A percentile compares a stretch with the other conserved stretches of the same genome.
Conservation (phyloP, 2,888 invertebrate species). For the Priocnemis perturbator region DNA sequence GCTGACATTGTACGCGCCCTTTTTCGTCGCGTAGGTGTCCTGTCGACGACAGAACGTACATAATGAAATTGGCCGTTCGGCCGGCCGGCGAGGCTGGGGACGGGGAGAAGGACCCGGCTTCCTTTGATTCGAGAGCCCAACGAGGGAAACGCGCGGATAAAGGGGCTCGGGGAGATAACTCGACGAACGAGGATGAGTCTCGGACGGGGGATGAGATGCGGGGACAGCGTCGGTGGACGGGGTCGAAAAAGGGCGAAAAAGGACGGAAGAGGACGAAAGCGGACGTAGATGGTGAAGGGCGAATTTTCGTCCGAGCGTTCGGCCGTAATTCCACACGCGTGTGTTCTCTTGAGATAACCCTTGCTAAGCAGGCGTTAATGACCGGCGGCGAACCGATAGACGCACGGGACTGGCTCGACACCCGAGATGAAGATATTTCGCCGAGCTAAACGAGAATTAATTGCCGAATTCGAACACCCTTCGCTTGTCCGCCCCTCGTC, state of each 20-base stretch:
- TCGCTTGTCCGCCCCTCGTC: slow-evolving; percentile 10
- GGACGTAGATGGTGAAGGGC: too few relatives aligned
- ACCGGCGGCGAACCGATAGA: slow-evolving; percentile 5
- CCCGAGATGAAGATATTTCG: slow-evolving; percentile 12
- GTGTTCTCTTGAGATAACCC: slow-evolving; percentile 56
- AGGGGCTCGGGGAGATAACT: slow-evolving; percentile 50
- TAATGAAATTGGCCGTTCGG: slow-evolving; percentile 58
- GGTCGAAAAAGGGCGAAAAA: not conserved
- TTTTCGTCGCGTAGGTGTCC: slow-evolving; percentile 36
- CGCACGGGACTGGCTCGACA: not conserved
- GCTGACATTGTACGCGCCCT: not conserved
- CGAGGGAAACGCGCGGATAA: slow-evolving; percentile 47
- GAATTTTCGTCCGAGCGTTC: slow-evolving; percentile 15
- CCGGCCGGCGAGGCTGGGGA: slow-evolving; percentile 37
- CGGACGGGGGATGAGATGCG: slow-evolving; percentile 3
- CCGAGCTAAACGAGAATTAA: slow-evolving; percentile 30
- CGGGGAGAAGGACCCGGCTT: slow-evolving; percentile 21
- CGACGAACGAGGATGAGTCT: slow-evolving; percentile 39
- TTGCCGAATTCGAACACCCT: slow-evolving; percentile 33
- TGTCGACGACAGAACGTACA: slow-evolving; percentile 47
- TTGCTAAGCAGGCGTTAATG: slow-evolving; percentile 55
- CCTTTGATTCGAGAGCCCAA: slow-evolving; percentile 49
- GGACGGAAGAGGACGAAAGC: slow-evolving; percentile 23
- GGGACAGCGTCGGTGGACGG: not conserved
- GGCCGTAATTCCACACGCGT: slow-evolving; percentile 58